Conservation (phyloP, 2,113 vertebrate species). For the Eubucco bourcierii region DNA sequence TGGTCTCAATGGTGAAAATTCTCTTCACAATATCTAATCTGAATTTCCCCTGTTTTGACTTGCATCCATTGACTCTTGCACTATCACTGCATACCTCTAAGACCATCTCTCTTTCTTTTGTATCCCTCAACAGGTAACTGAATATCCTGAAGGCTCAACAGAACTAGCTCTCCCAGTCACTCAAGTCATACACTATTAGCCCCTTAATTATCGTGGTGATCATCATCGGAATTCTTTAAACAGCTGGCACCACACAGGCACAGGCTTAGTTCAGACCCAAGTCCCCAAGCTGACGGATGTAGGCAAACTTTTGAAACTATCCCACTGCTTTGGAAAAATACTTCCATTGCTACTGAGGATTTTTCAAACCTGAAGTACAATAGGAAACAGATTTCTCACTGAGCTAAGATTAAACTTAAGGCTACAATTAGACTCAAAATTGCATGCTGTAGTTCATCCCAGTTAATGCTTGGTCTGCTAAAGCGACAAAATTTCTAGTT, state of each 20-base stretch:
- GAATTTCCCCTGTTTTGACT: not conserved
- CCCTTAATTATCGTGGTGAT: not conserved
- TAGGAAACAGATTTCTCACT: not conserved
- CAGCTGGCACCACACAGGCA: not conserved
- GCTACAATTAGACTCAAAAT: not conserved
- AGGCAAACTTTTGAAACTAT: not conserved
- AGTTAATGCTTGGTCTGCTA: not conserved
- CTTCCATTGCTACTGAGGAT: not conserved
- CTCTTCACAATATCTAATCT: not conserved
- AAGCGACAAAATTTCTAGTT: not conserved
- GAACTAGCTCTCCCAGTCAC: not conserved
- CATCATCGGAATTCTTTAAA: not conserved
- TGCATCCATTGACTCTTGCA: not conserved
- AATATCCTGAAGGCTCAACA: not conserved
- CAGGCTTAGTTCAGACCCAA: not conserved
- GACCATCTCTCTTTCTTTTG: not conserved
- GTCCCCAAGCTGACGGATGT: not conserved
- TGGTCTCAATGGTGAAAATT: not conserved
- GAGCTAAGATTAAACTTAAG: not conserved
- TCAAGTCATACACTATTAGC: not conserved
- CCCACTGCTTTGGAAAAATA: not conserved
- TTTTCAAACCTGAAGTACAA: not conserved
- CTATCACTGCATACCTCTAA: not conserved
- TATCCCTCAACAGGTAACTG: accelerated
- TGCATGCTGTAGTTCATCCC: not conserved